These are phyloP conservation scores for Sphenopsis melanotis DNA, from an alignment of 2,797 vertebrate genomes.

Conservation along the genomic window DNA sequence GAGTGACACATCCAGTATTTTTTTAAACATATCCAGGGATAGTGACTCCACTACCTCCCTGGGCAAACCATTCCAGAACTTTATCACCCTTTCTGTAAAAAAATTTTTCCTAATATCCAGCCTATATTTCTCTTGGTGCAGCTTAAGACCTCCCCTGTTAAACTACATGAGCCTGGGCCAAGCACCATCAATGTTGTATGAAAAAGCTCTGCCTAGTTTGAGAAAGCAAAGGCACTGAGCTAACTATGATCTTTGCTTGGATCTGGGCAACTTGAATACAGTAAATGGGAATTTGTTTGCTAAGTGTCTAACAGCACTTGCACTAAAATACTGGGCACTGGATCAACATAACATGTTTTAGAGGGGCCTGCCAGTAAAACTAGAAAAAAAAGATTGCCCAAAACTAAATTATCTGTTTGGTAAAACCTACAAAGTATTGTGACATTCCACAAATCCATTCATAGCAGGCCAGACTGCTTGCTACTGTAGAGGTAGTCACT, in stretches of 20 bases:
- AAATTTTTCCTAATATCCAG: background rate
- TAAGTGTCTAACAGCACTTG: background rate
- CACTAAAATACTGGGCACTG: background rate
- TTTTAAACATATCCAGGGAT: background rate
- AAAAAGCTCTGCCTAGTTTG: background rate
- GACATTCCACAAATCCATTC: background rate
- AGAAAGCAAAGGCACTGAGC: background rate
- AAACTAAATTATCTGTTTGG: background rate
- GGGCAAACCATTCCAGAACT: background rate
- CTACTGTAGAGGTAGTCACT: background rate
- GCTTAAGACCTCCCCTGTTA: background rate
- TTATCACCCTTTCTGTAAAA: background rate
- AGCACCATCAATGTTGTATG: background rate
- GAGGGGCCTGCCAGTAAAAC: background rate
- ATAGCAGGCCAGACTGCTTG: background rate
- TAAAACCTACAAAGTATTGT: background rate
- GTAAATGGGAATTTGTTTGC: background rate
- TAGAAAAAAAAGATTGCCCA: background rate
- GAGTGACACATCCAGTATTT: background rate
- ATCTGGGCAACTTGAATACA: background rate
- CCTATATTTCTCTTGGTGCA: background rate
- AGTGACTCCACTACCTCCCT: background rate
- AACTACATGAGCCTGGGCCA: background rate
- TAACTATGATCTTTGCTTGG: background rate
- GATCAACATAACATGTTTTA: background rate